Base-by-base conservation (phyloP, 2,113 vertebrate species). In the Pelusios castaneus region DNA sequence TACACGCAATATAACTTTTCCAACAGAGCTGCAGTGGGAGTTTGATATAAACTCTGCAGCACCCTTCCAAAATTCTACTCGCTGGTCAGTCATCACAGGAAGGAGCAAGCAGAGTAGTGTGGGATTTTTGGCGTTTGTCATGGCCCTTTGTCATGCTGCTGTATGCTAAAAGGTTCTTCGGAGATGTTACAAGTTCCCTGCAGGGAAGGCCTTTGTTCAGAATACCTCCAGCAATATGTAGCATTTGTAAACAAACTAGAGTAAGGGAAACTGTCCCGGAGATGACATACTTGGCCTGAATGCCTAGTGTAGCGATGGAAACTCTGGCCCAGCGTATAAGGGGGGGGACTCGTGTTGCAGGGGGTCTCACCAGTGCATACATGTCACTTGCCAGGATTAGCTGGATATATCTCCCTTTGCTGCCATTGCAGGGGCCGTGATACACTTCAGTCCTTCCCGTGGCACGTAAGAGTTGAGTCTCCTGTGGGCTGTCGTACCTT, bases 1-100 rank as follows among this genome's bases (percentile, higher is more conserved):
- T 10, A 27, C 0, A 0, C 77, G 31, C 0, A 0, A 25, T 86
- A 41, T 47, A 8, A 55, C 55, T 79, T 80, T 82, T 43, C 16
- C 73, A 25, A 6, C 25, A 27, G 25, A 29, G 60, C 58, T 0
- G 0, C 0, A 3, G 1, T 2, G 11, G 51, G 34, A 2, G 0
- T 24, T 16, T 10, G 6, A 41, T 0, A 55, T 5, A 1, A 27
- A 21, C 56, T 58, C 0, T 0, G 0, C 27, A 2, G 87, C 0
- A 0, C 51, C 31, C 0, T 0, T 38, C 34, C 54, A n/a, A 21
- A 87, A 8, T 17, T 0, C 1, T 55, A 9, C n/a, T 17, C 13
- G 56, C 73, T 70, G 58, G 73, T 54, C 73, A 43, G 5, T 77
- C 0, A 6, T 49, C 19, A 19, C 55, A 43, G 27, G 82, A 22